phyloP scores from a whole-genome alignment of 2,113 vertebrate species.

The Elaphurus davidianus region DNA sequence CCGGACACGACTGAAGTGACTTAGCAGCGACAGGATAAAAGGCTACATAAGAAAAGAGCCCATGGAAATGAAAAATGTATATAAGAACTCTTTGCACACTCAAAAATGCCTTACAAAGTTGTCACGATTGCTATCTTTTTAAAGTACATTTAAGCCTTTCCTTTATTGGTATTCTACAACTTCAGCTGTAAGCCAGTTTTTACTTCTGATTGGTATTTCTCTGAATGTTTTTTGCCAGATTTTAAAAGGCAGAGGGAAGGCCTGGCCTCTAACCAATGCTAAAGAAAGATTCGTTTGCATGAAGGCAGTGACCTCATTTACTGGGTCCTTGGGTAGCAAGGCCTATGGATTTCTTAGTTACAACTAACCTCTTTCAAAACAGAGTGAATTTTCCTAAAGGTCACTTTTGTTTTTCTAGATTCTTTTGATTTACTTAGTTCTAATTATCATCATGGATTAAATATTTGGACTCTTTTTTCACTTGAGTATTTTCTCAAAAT shows the following conservation, averaged over 20 bases:
- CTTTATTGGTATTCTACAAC: neutral
- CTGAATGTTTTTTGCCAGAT: neutral
- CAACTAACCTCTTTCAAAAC: neutral
- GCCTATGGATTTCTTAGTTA: neutral
- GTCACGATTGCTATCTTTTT: neutral
- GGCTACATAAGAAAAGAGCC: neutral
- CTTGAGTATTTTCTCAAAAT: neutral
- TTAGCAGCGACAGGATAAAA: neutral
- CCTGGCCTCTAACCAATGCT: neutral
- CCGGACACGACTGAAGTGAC: no score
- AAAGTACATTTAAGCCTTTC: neutral
- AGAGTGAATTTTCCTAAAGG: neutral
- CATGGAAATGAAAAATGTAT: neutral
- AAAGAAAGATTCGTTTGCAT: conserved; percentile 18
- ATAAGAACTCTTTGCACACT: neutral
- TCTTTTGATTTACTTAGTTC: neutral
- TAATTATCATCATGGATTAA: neutral
- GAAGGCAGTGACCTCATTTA: neutral
- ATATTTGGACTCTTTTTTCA: neutral
- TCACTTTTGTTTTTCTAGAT: neutral
- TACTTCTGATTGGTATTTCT: neutral
- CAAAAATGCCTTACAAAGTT: neutral
- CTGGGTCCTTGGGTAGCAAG: neutral
- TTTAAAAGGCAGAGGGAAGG: neutral
- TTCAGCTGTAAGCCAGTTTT: neutral